phyloP scores from a whole-genome alignment of 2,113 vertebrate genomes.

The Lepisosteus oculatus region DNA sequence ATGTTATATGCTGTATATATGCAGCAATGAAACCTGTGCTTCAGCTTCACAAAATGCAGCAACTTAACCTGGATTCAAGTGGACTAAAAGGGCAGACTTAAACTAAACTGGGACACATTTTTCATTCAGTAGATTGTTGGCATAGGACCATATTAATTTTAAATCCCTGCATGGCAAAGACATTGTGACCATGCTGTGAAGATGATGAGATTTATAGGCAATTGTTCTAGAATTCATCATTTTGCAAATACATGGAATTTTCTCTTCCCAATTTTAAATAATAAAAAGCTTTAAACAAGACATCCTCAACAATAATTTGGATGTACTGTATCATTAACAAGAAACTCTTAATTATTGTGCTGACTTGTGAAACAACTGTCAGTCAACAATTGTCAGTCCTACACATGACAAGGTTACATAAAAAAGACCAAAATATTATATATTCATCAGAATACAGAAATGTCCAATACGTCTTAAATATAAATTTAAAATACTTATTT shows the following conservation, averaged over 20 bases:
- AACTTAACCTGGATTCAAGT: slow-evolving; percentile 11
- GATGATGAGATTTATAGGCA: slow-evolving; percentile 9
- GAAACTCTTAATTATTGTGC: too few relatives aligned
- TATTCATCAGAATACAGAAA: too few relatives aligned
- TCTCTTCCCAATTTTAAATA: background rate
- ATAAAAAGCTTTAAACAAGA: background rate
- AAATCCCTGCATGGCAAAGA: slow-evolving; percentile 19
- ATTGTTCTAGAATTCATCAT: background rate
- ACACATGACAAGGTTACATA: too few relatives aligned
- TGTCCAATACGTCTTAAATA: too few relatives aligned
- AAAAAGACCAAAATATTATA: too few relatives aligned
- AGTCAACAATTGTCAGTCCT: too few relatives aligned
- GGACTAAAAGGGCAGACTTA: slow-evolving; percentile 18
- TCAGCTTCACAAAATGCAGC: background rate
- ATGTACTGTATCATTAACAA: too few relatives aligned
- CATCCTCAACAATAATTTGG: too few relatives aligned
- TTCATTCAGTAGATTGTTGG: slow-evolving; percentile 27
- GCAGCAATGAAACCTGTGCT: too few relatives aligned
- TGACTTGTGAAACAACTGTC: too few relatives aligned
- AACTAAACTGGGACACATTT: slow-evolving; percentile 20
- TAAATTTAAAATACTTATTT: too few relatives aligned
- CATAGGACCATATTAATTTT: slow-evolving; percentile 11
- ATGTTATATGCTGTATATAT: background rate
- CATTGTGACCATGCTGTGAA: slow-evolving; percentile 5
- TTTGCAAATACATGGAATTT: background rate